Conservation (phyloP, 2,113 vertebrate species). For the Callipepla californica region DNA sequence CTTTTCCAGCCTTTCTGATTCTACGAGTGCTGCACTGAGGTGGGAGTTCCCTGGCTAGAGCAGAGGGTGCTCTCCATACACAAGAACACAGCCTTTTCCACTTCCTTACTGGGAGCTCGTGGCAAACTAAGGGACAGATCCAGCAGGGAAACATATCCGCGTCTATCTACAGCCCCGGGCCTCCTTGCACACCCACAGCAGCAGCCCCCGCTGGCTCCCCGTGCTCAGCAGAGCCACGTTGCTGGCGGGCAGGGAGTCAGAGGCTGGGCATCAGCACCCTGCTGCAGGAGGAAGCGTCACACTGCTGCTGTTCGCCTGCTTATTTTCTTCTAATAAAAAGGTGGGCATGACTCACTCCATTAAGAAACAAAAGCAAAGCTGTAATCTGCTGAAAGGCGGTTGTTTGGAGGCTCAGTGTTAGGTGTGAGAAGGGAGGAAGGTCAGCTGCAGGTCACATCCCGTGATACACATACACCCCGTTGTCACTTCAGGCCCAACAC, state of each 20-base stretch:
- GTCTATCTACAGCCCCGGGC: not conserved
- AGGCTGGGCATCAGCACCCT: constrained; percentile 12
- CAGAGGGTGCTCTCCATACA: not conserved
- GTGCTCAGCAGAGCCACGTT: not conserved
- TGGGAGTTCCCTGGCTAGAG: constrained; percentile 53
- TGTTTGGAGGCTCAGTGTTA: constrained; percentile 46
- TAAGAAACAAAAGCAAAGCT: constrained; percentile 69
- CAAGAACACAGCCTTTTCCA: not conserved
- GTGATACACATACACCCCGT: not conserved
- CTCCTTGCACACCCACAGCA: not conserved
- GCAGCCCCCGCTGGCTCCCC: not conserved
- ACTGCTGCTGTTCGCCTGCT: constrained; percentile 27
- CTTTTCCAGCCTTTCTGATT: no score
- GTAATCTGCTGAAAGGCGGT: constrained; percentile 54
- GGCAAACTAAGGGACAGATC: not conserved
- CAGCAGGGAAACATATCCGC: not conserved
- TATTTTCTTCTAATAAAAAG: constrained; percentile 71
- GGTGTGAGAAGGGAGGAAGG: constrained; percentile 57
- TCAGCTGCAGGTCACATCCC: constrained; percentile 41
- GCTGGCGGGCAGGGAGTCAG: constrained; percentile 50
- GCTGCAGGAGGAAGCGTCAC: constrained; percentile 39
- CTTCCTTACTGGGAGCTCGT: not conserved
- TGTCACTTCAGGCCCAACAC: not conserved
- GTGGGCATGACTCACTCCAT: constrained; percentile 64
- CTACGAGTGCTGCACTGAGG: not conserved